Percentiles rank a stretch among this genome's conserved stretches.
Evolutionary conservation across 2,113 vertebrate genomes (phyloP).

Genomic region (Gobio gobio): DNA sequence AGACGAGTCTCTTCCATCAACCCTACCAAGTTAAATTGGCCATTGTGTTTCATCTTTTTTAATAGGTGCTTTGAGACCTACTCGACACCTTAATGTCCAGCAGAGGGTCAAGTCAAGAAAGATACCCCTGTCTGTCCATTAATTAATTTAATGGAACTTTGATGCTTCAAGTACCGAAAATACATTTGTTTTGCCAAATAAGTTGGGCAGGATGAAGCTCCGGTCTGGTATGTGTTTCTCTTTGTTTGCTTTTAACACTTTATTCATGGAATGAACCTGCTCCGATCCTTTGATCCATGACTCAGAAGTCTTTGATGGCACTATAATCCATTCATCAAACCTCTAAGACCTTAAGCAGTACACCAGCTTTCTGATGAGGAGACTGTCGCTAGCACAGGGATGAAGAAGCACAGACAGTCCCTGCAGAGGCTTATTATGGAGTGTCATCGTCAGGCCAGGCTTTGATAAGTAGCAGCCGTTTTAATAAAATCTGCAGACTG

Average conservation of each 20-base stretch:
- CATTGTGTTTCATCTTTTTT: conserved; percentile 64
- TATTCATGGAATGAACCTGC: not conserved
- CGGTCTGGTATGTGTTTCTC: not conserved
- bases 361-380: conserved; percentile 15
- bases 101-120: conserved; percentile 64
- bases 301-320: not conserved
- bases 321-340: not conserved
- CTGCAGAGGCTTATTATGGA: conserved; percentile 56
- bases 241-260: conserved; percentile 7
- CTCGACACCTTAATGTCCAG: conserved; percentile 59
- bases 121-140: conserved; percentile 17
- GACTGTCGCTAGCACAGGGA: conserved; percentile 19
- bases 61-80: conserved; percentile 64
- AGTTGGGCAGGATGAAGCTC: not conserved
- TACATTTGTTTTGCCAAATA: not conserved
- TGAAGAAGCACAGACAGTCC: conserved; percentile 40
- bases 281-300: not conserved
- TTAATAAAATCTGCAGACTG: conserved; percentile 49
- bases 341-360: conserved; percentile 12
- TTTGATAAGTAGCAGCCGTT: conserved; percentile 40
- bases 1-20: conserved; percentile 54
- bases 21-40: conserved; percentile 40
- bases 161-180: not conserved
- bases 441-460: conserved; percentile 24
- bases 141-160: not conserved